Conservation (phyloP, 2,113 vertebrate species). For the Petrocephalus zakoni region DNA sequence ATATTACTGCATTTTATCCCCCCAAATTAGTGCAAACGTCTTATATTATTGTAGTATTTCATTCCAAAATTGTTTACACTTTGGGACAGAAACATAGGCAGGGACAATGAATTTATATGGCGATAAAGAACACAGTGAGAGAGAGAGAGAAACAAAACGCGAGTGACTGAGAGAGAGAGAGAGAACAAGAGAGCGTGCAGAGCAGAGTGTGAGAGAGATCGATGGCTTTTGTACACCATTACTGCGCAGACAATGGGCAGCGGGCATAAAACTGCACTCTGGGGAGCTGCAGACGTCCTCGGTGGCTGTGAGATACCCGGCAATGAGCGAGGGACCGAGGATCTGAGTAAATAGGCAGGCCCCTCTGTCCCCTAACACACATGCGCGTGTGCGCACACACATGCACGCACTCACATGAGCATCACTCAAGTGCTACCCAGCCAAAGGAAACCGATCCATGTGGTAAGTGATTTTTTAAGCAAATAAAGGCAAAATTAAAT, state of each 20-base stretch:
- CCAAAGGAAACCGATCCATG: slow-evolving; percentile 10
- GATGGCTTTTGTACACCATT: neutral
- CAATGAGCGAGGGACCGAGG: neutral
- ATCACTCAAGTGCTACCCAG: slow-evolving; percentile 26
- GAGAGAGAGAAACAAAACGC: neutral
- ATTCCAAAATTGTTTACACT: neutral
- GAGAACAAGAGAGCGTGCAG: neutral
- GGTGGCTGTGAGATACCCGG: neutral
- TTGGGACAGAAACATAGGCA: neutral
- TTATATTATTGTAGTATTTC: neutral
- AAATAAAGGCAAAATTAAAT: slow-evolving; percentile 27
- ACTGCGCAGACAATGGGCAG: neutral
- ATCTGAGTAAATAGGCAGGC: neutral
- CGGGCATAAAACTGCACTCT: neutral
- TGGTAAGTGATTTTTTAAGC: slow-evolving; percentile 19
- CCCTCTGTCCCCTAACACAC: neutral
- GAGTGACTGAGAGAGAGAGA: neutral
- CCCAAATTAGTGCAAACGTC: neutral
- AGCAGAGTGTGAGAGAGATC: neutral
- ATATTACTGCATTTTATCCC: neutral
- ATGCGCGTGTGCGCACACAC: neutral
- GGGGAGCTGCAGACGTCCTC: neutral
- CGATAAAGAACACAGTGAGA: neutral
- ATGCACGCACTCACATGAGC: neutral
- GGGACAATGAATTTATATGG: neutral